Percentiles rank a stretch among this genome's conserved stretches.
Conservation (phyloP, 2,797 vertebrate genomes). For the Phylloscopus collybita region DNA sequence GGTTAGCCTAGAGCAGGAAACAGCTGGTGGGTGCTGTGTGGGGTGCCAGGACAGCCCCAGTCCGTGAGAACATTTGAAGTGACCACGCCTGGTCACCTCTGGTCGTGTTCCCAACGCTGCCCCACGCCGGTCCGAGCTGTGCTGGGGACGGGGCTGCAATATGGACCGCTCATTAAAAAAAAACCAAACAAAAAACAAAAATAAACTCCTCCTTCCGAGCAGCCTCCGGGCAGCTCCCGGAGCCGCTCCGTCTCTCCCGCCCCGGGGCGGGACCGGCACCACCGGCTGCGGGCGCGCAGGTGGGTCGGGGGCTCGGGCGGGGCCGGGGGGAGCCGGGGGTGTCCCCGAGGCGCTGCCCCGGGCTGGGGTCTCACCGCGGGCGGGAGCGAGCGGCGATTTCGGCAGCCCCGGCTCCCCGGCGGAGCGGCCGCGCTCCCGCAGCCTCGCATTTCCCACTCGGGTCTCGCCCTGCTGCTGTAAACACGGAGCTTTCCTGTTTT, state of each 20-base stretch:
- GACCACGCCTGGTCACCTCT: rapidly evolving
- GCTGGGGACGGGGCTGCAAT: rapidly evolving
- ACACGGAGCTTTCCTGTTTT: neutral
- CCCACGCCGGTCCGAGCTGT: neutral
- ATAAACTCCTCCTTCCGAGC: too few species aligned
- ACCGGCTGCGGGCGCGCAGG: neutral
- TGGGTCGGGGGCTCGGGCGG: neutral
- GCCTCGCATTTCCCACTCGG: rapidly evolving
- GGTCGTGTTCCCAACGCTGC: rapidly evolving
- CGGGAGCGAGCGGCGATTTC: rapidly evolving
- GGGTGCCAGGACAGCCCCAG: rapidly evolving
- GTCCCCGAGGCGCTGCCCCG: neutral
- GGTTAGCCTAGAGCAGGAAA: rapidly evolving
- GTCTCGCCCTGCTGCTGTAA: neutral
- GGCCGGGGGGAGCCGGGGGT: neutral
- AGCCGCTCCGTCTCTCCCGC: neutral
- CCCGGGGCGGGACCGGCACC: neutral
- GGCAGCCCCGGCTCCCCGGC: neutral
- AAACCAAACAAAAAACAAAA: too few species aligned
- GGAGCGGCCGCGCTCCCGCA: neutral
- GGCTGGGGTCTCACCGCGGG: neutral
- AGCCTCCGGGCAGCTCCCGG: neutral
- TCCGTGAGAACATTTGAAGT: rapidly evolving
- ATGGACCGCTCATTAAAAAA: rapidly evolving
- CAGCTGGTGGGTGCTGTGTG: rapidly evolving